phyloP scores from a whole-genome alignment of 1,140 invertebrate genomes.

The Bactericera cockerelli region DNA sequence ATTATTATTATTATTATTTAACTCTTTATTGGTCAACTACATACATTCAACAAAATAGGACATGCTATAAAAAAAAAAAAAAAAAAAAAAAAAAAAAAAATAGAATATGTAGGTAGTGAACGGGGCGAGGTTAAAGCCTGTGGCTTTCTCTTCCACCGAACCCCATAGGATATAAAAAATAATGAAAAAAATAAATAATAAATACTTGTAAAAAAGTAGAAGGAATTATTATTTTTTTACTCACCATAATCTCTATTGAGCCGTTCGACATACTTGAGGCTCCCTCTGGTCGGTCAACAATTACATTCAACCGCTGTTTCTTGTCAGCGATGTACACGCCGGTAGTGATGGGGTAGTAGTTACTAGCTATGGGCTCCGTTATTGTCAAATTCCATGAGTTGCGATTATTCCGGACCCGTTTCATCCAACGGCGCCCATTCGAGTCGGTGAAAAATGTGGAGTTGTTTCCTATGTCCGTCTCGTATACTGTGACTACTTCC shows the following conservation, averaged over 20 bases:
- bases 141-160: no score
- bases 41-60: no score
- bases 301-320: conserved; percentile 23
- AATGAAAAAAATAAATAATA: no score
- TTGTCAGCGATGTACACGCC: conserved; percentile 33
- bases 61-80: no score
- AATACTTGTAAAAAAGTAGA: no score
- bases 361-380: conserved; percentile 43
- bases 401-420: conserved; percentile 35
- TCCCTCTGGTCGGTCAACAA: conserved; percentile 46
- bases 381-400: conserved; percentile 34
- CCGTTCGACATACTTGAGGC: conserved; percentile 36
- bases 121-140: no score
- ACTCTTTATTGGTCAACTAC: no score
- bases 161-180: no score
- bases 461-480: conserved; percentile 31
- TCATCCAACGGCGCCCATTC: conserved; percentile 48
- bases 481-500: conserved; percentile 39
- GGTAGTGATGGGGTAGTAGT: conserved; percentile 51
- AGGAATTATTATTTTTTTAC: no score
- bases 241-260: conserved; percentile 33
- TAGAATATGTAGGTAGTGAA: no score
- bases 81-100: no score
- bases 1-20: no score
- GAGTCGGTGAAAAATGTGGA: conserved; percentile 48